These are phyloP conservation scores for Hoplostethus mediterraneus DNA, from an alignment of 2,797 vertebrate species.

Conservation along the genomic window DNA sequence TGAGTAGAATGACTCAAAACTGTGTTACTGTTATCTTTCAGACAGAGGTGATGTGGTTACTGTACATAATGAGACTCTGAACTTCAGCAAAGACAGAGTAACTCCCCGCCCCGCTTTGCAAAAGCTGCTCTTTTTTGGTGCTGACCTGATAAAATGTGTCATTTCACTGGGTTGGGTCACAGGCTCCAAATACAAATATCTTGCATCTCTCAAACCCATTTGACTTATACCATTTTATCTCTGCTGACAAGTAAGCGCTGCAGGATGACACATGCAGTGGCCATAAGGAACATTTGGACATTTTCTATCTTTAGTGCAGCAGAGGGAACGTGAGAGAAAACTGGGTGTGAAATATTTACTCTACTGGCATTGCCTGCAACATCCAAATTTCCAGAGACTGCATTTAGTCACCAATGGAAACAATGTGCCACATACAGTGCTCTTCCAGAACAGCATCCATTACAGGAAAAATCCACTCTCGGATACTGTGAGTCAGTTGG, in stretches of 20 bases:
- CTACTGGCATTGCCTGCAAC: background rate
- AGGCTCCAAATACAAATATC: too few species aligned
- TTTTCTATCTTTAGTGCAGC: too few species aligned
- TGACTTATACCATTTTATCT: background rate
- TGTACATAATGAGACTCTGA: background rate
- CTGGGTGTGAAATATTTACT: background rate
- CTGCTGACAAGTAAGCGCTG: too few species aligned
- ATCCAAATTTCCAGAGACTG: constrained; percentile 13
- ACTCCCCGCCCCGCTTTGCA: background rate
- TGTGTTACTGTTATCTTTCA: background rate
- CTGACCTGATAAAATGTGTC: constrained; percentile 4
- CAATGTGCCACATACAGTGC: constrained; percentile 5
- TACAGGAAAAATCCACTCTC: background rate
- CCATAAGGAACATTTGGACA: too few species aligned
- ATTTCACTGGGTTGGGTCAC: background rate
- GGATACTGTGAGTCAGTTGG: background rate
- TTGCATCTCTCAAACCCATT: too few species aligned
- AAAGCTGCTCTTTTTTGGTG: constrained; percentile 1
- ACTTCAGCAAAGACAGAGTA: too few species aligned
- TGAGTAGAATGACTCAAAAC: background rate
- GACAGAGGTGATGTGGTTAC: background rate
- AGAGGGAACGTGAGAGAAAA: background rate
- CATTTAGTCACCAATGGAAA: background rate
- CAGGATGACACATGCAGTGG: background rate
- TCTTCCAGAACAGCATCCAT: background rate